Evolutionary conservation across 2,113 vertebrate species (phyloP), one percentile per base, ranked within the genome.

Genomic region (Clarias magur): DNA sequence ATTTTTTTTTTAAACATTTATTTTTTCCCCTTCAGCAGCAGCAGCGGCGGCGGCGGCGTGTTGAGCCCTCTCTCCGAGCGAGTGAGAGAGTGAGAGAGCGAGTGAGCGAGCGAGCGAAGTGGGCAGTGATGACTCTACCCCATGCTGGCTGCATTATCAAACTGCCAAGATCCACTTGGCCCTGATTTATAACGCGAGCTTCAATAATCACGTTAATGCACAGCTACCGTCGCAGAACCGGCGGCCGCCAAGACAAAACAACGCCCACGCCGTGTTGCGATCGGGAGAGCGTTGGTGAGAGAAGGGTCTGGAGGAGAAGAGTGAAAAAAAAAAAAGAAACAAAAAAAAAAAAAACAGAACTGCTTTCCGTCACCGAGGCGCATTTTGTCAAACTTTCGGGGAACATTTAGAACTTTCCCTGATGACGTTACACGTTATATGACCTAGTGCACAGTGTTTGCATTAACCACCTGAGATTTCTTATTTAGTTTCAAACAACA

Each of bases 151-250:
- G 85, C 86, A 89, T 91, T 88, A 83, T 86, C 83, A 85, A 88
- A 89, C 86, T 84, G 86, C 90, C 90, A 90, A 91, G 91, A 87
- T 91, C 90, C 88, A 90, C 92, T 87, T 89, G 90, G 90, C 92
- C 93, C 93, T 94, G 91, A 95, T 94, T 95, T 94, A 93, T 94
- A 94, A 94, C 94, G 93, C 91, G 89, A 93, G 93, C 93, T 93
- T 94, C 94, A 95, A 95, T 95, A 95, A 95, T 94, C 92, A 85
- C 90, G 94, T 95, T 95, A 95, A 96, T 95, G 93, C 93, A 92
- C 91, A 93, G 94, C 95, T 94, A 92, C 91, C 87, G 93, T 93
- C 88, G 92, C 91, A 91, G 85, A 86, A 94, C 93, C 92, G 93
- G 92, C 84, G 92, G 93, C 92, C 92, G 92, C 92, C 91, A 93